phyloP scores from a whole-genome alignment of 1,140 invertebrate genomes.

The Aphelinus certus region DNA sequence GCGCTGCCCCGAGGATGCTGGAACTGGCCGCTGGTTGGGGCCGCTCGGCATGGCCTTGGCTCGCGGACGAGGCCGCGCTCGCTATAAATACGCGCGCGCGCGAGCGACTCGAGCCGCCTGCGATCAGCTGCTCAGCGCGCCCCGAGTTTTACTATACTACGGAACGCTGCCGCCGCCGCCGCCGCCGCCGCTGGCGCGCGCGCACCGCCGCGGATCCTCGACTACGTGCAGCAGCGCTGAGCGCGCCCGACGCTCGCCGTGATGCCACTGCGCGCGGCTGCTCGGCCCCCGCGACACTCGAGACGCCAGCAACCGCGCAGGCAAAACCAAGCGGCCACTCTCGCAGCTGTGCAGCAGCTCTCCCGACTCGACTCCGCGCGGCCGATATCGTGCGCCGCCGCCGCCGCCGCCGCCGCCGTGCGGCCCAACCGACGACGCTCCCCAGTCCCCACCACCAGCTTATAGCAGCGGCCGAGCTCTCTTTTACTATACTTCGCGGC shows the following conservation, averaged over 20 bases:
- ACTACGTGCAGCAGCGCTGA: not conserved
- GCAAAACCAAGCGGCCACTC: not conserved
- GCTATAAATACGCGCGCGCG: not conserved
- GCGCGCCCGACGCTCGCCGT: constrained; percentile 2
- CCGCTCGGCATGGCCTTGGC: not conserved
- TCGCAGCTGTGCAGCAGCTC: not conserved
- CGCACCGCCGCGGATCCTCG: not conserved
- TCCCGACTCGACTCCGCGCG: too few relatives aligned
- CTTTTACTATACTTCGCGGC: not conserved
- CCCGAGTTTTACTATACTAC: not conserved
- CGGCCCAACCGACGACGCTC: not conserved
- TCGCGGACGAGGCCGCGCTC: not conserved
- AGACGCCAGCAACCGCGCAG: too few relatives aligned
- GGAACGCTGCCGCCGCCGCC: not conserved
- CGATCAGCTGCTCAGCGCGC: not conserved
- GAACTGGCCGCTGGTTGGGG: not conserved
- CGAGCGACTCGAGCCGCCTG: too few relatives aligned
- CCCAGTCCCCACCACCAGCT: too few relatives aligned
- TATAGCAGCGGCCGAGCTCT: not conserved
- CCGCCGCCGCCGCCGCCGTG: constrained; percentile 44
- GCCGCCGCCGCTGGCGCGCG: constrained; percentile 3
- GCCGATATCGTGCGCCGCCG: not conserved
- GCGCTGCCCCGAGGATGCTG: not conserved
- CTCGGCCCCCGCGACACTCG: not conserved
- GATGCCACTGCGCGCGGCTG: constrained; percentile 33